Conservation (phyloP, 2,888 invertebrate genomes). For the Epinotia ramella region DNA sequence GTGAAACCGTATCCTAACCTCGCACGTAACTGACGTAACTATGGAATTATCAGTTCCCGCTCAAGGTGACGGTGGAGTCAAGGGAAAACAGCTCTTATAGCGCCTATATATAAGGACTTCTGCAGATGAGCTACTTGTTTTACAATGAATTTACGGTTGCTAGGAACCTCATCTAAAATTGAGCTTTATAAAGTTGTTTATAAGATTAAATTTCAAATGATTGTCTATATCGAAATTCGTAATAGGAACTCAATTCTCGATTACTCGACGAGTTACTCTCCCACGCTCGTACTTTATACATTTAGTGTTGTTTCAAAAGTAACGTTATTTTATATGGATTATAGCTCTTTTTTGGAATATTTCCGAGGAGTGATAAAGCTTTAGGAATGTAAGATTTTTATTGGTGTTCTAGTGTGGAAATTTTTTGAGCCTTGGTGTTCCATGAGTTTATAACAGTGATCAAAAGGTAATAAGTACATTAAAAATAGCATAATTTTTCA, state of each 20-base stretch:
- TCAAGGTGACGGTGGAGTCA: background rate
- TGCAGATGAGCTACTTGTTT: background rate
- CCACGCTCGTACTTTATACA: background rate
- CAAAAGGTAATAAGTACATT: background rate
- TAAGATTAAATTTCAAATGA: background rate
- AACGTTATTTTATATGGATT: background rate
- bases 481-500: no score
- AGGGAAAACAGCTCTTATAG: constrained; percentile 7
- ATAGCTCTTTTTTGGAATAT: background rate
- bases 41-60: constrained; percentile 1
- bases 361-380: background rate
- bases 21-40: constrained; percentile 11
- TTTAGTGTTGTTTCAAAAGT: background rate
- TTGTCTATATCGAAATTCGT: background rate
- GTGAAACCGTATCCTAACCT: constrained; percentile 18
- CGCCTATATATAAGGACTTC: background rate
- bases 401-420: background rate
- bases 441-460: background rate
- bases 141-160: background rate
- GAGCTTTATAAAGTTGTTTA: background rate
- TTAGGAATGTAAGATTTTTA: background rate
- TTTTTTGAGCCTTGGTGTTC: background rate
- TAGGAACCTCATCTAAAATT: background rate
- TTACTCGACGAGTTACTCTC: background rate
- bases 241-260: background rate